Evolutionary conservation across 2,113 vertebrate species (phyloP).

Genomic region (Heptranchias perlo): DNA sequence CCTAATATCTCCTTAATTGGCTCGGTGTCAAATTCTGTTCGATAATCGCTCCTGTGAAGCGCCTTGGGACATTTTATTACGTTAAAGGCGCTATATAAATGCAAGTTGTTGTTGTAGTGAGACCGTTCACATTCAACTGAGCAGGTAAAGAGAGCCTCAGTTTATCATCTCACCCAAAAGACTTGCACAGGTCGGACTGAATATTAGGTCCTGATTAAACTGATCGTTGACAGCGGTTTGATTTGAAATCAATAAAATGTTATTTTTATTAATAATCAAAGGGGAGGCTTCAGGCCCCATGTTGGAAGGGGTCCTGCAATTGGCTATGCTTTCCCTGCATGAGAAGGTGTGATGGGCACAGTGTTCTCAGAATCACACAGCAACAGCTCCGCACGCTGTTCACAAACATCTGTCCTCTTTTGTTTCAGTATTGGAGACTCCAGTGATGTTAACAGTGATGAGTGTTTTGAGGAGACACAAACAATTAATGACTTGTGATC

Average conservation of each 20-base stretch:
- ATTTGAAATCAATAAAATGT: not conserved
- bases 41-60: no score
- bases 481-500: slow-evolving; percentile 7
- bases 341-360: not conserved
- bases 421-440: not conserved
- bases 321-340: not conserved
- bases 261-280: not conserved
- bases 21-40: no score
- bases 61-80: no score
- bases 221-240: not conserved
- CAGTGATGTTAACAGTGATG: slow-evolving; percentile 2
- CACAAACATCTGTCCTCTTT: not conserved
- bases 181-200: not conserved
- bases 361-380: not conserved
- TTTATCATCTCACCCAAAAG: not conserved
- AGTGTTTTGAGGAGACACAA: not conserved
- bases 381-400: not conserved
- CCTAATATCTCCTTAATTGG: no score
- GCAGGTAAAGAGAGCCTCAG: not conserved
- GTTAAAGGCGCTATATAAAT: no score
- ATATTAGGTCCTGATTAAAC: not conserved
- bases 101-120: no score
- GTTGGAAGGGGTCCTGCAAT: not conserved
- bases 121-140: not conserved
- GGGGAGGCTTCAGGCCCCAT: not conserved